Base-by-base conservation (phyloP, 1,140 invertebrate genomes). In the Hyphantria cunea region DNA sequence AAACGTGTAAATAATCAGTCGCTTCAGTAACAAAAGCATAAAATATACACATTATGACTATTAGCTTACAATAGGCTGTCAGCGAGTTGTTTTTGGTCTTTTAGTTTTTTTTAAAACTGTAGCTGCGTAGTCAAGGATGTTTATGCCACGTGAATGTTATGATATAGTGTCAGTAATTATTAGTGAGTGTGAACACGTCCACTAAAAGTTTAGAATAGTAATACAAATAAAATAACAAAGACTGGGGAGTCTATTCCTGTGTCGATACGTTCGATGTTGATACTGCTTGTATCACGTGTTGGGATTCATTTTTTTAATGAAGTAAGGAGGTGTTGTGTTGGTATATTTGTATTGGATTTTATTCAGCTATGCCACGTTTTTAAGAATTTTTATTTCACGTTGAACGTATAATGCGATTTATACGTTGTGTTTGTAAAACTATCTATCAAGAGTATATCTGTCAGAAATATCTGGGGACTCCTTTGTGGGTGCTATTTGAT, bases 151-250 rank as follows among this genome's bases (percentile, higher is more conserved):
- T 85, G 77, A 77, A 82, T 82, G 81, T 76, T 82, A 87, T 89
- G 84, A 89, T 86, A 85, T 87, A 87, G 80, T 86, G 86, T 81
- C 78, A 85, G 82, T 86, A 84, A 89, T 88, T 87, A 82, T 74
- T 78, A 86, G 79, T 82, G 80, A 86, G 86, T 86, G 84, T 85
- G 84, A 88, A 88, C 80, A 78, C 77, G 78, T 82, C 70, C 77
- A 86, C 84, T 84, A 86, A 83, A 72, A 72, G 79, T 77, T 70
- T 71, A 81, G 76, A 84, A 84, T 78, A 78, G 77, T 82, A 76
- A 86, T 79, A 82, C 75, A 84, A 88, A 84, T 85, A 88, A 80
- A 86, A 88, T 86, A 88, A 85, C 84, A 88, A 80, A 82, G 79
- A 82, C 76, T 74, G 65, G 44, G 39, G 33, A 58, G 64, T 81